Evolutionary conservation across 2,888 invertebrate species (phyloP), one percentile per base, ranked within the genome.

Genomic region (Lithophane leautieri): DNA sequence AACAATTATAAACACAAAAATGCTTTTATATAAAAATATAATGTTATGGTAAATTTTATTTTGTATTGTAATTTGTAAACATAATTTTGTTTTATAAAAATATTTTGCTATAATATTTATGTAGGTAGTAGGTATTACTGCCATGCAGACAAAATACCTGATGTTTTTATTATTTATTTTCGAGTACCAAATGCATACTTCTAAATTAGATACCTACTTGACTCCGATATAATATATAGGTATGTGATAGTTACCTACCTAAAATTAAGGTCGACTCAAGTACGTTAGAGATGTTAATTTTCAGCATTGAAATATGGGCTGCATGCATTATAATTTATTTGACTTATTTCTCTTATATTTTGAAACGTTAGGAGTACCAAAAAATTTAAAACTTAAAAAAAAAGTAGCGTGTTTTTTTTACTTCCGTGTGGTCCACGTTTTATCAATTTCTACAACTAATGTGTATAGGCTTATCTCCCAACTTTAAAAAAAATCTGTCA

Each of bases 401-500:
- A 44, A n/a, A 34, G 58, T 40, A n/a, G 14, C 3, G 4, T 9
- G 8, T 44, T 73, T 58, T 56, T 65, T 54, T 78, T 25, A 28
- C 12, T 79, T 71, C 42, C 34, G 12, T 70, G 16, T 28, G 25
- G 65, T 56, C 8, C 4, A 25, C 11, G 42, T 63, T 63, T 83
- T 65, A 66, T 83, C 25, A 16, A 61, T 56, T 84, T 79, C 16
- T 42, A 22, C 25, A 40, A 76, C 25, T 52, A 19, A 52, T 40
- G 40, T 52, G 25, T 75, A 44, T 16, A 8, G 40, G 52, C 19
- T 72, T 71, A 62, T 73, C 69, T n/a, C 0, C 44, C 9, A 34
- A 44, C 16, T 62, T 44, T 40, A 0, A 60, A 85, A 87, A 82
- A 86, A 83, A 81, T 25, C 61, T 79, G 73, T 88, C 85, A 79